Evolutionary conservation across 1,140 invertebrate genomes (phyloP).

Genomic region (Acromyrmex heyeri): DNA sequence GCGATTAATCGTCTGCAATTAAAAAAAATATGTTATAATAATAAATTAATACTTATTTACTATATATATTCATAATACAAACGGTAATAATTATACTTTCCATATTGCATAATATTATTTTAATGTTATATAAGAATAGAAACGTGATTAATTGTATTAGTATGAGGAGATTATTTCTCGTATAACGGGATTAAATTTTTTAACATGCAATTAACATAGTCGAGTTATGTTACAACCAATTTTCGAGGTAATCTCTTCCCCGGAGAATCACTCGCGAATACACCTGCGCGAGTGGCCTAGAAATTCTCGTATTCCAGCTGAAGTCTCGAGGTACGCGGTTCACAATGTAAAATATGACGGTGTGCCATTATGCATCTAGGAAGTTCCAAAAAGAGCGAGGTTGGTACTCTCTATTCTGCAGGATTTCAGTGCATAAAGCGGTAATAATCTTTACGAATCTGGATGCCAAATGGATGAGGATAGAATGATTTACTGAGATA

Average conservation of each 20-base stretch:
- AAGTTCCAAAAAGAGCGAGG: slow-evolving; percentile 41
- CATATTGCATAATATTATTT: not conserved
- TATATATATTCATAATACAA: not conserved
- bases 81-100: not conserved
- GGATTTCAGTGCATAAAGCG: slow-evolving; percentile 16
- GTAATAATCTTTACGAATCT: slow-evolving; percentile 26
- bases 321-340: slow-evolving; percentile 41
- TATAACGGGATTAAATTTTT: slow-evolving; percentile 43
- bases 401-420: not conserved
- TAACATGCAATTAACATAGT: slow-evolving; percentile 52
- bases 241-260: slow-evolving; percentile 61
- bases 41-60: not conserved
- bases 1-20: not conserved
- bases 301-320: slow-evolving; percentile 56
- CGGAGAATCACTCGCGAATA: slow-evolving; percentile 51
- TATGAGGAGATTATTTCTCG: slow-evolving; percentile 1
- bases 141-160: slow-evolving; percentile 18
- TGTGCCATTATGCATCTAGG: slow-evolving; percentile 40
- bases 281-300: slow-evolving; percentile 41
- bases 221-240: slow-evolving; percentile 61
- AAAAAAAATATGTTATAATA: not conserved
- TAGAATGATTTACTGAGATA: not conserved
- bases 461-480: not conserved
- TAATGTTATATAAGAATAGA: not conserved
- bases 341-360: slow-evolving; percentile 49